phyloP scores from a whole-genome alignment of 2,113 vertebrate species.

The Catharus minimus region DNA sequence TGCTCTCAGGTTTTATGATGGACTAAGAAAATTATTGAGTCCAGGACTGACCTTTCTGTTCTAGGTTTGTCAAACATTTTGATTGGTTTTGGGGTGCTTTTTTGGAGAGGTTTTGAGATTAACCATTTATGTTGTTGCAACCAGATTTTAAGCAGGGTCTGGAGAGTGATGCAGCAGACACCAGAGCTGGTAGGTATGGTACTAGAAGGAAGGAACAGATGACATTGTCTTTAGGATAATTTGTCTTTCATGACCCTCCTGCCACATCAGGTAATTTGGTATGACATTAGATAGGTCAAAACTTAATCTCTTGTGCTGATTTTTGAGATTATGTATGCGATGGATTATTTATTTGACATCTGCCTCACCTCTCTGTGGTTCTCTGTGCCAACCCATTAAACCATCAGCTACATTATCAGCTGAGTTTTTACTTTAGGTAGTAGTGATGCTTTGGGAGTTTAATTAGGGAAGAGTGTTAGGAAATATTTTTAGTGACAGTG shows the following conservation, averaged over 20 bases:
- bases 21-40: not conserved
- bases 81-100: not conserved
- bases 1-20: not conserved
- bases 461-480: not conserved
- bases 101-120: not conserved
- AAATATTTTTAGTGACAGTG: not conserved
- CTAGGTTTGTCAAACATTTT: not conserved
- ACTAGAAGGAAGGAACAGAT: not conserved
- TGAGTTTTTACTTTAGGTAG: not conserved
- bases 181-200: not conserved
- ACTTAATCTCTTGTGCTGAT: not conserved
- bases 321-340: not conserved
- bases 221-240: not conserved
- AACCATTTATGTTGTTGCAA: not conserved
- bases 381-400: not conserved
- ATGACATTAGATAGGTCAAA: not conserved
- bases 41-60: not conserved
- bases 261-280: not conserved
- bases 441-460: not conserved
- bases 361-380: not conserved
- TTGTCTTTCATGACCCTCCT: not conserved
- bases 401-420: not conserved
- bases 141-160: not conserved
- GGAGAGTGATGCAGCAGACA: not conserved
- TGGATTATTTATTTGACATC: not conserved